Base-by-base conservation (phyloP, 1,140 invertebrate species). In the Patella vulgata region DNA sequence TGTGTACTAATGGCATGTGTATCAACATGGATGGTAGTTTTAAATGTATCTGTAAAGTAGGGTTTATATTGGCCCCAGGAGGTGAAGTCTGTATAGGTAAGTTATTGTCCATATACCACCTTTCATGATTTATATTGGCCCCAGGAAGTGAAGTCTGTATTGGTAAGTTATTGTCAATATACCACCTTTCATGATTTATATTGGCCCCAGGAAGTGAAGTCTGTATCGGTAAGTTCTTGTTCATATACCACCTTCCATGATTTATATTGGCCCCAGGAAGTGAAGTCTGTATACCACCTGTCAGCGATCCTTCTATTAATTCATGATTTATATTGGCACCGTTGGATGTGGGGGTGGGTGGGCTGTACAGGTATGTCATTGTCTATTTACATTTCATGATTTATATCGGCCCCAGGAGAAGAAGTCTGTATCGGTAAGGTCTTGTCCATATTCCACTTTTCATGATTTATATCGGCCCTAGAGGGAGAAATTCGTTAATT, bases 61-160 rank as follows among this genome's bases (percentile, higher is more conserved):
- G 80, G n/a, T 82, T 69, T 59, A 63, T 61, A 9, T 44, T 76
- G 9, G 71, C 77, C 9, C 86, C 88, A 30, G 89, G 90, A 36
- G 91, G 90, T 21, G 63, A 69, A 50, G 68, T 70, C 28, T 82
- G 80, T 61, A 71, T 77, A 66, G 77, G 80, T 82, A 73, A 65
- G 57, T 17, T 43, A 19, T 28, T 27, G 4, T 33, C 21, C 66
- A 44, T 48, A 54, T 43, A 19, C 46, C 62, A 30, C 39, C 40
- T 21, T 2, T 21, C 25, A 27, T 23, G 80, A 21, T 82, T 69
- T 59, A 63, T 61, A 9, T 44, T 76, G 9, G 71, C 77, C 9
- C 86, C 88, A 30, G 89, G 90, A 36, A 91, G 90, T 21, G 63
- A 69, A 50, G 68, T 70, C 28, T 82, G 80, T 61, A 71, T 77